Evolutionary conservation across 1,140 invertebrate species (phyloP).

Genomic region (Eulimnadia texana): DNA sequence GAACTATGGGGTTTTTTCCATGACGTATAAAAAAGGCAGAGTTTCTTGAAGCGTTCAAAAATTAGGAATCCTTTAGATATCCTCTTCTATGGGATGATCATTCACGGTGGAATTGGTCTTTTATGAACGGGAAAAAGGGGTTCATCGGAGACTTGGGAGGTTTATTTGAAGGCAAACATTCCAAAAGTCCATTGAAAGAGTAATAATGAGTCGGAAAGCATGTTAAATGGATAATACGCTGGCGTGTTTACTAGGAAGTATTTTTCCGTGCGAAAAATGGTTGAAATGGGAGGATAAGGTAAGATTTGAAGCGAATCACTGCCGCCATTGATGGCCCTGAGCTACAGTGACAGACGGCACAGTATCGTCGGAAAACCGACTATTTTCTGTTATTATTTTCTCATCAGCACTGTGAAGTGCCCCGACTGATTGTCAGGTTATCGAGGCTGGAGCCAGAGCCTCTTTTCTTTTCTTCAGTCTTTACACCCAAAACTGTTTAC

Average conservation of each 20-base stretch:
- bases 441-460: neutral
- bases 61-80: no score
- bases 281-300: neutral
- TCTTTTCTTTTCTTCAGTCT: neutral
- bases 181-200: no score
- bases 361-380: neutral
- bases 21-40: no score
- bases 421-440: neutral
- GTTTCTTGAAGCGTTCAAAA: no score
- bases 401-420: neutral
- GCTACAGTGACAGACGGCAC: neutral
- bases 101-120: no score
- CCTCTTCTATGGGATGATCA: no score
- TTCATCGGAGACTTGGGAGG: no score
- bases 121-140: no score
- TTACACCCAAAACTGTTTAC: neutral
- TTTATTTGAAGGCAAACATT: no score
- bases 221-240: neutral
- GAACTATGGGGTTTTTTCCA: no score
- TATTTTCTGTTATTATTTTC: neutral
- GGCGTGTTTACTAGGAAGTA: neutral
- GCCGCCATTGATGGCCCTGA: neutral
- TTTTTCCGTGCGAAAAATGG: neutral
- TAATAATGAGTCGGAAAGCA: neutral
- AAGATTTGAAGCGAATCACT: neutral